A percentile compares a stretch with the other conserved stretches of the same genome.
Evolutionary conservation across 2,113 vertebrate genomes (phyloP).

Genomic region (Chaetorhynchus papuensis): DNA sequence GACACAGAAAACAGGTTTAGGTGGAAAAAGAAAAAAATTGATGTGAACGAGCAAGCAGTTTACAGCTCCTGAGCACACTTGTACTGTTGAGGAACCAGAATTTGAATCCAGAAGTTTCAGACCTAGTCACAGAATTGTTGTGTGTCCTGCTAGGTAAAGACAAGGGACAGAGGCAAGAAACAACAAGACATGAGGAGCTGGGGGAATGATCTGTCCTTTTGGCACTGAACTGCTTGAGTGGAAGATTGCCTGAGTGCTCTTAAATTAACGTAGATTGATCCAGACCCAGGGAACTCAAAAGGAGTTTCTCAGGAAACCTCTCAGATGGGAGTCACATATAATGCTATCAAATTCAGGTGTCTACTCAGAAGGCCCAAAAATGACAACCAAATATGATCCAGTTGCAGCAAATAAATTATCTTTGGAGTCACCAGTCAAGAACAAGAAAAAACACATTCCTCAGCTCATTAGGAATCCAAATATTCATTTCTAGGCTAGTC

Average conservation of each 20-base stretch:
- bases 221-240: background rate
- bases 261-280: background rate
- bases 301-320: background rate
- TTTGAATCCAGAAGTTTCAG: background rate
- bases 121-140: background rate
- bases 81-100: background rate
- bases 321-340: background rate
- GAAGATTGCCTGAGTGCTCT: background rate
- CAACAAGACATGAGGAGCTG: accelerated
- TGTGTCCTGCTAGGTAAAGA: background rate
- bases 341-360: background rate
- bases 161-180: background rate
- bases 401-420: background rate
- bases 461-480: background rate
- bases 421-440: background rate
- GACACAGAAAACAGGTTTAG: background rate
- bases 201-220: background rate
- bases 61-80: background rate
- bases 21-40: background rate
- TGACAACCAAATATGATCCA: background rate
- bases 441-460: background rate
- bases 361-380: background rate
- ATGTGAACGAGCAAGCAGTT: background rate
- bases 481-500: background rate
- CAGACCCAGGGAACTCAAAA: background rate